Conservation (phyloP, 2,797 vertebrate genomes). For the Lophius americanus region DNA sequence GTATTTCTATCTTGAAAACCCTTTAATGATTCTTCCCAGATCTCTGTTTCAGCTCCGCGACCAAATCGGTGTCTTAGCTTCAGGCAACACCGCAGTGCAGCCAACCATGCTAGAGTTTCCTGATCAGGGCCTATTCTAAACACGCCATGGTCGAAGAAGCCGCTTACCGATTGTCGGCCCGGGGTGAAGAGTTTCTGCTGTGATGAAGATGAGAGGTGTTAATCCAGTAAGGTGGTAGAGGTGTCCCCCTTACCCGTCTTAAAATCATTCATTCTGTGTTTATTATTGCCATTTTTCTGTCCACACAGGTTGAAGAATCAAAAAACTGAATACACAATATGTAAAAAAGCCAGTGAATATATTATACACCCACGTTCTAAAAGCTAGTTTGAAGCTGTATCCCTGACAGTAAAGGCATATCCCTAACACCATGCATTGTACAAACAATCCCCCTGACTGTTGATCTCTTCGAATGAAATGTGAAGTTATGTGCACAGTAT, state of each 20-base stretch:
- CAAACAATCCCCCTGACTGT: too few species aligned
- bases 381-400: too few species aligned
- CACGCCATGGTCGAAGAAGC: conserved; percentile 26
- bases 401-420: too few species aligned
- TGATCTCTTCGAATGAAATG: too few species aligned
- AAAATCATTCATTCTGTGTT: conserved; percentile 1
- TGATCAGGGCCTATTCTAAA: conserved; percentile 51
- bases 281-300: background rate
- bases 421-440: too few species aligned
- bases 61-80: conserved; percentile 47
- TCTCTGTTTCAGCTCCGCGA: conserved; percentile 53
- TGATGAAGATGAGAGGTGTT: conserved; percentile 19
- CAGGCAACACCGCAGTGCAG: conserved; percentile 39
- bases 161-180: conserved; percentile 28
- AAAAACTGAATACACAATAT: too few species aligned
- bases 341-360: too few species aligned
- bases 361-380: too few species aligned
- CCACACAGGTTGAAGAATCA: too few species aligned
- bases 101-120: conserved; percentile 56
- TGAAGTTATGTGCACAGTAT: too few species aligned
- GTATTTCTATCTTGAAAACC: conserved; percentile 53
- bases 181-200: conserved; percentile 8
- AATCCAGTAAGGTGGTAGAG: conserved; percentile 6
- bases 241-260: background rate
- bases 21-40: conserved; percentile 39